Evolutionary conservation across 35 echinoderm and acorn worm species (phyloP).

Genomic region (Diadema setosum): DNA sequence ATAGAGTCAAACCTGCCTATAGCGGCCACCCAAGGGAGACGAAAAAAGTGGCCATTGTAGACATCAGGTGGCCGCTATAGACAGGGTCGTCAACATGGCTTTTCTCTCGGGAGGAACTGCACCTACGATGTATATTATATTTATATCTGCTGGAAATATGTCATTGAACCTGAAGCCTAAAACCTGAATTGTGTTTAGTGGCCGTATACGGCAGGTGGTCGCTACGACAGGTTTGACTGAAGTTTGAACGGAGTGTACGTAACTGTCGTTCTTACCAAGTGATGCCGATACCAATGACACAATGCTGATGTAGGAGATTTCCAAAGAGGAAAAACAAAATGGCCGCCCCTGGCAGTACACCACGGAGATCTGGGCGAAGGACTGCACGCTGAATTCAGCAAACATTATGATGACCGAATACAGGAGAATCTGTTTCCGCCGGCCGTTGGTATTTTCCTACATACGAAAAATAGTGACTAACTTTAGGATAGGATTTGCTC

Average conservation of each 20-base stretch:
- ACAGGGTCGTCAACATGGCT: no score
- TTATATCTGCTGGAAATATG: no score
- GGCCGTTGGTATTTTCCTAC: not conserved
- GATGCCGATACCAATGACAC: not conserved
- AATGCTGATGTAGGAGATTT: not conserved
- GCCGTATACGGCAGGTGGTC: no score
- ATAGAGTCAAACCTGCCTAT: no score
- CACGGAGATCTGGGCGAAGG: not conserved
- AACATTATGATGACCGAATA: not conserved
- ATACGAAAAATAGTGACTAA: not conserved
- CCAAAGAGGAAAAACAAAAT: not conserved
- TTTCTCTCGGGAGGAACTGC: no score
- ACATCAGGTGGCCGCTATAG: no score
- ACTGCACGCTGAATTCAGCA: not conserved
- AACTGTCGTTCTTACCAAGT: not conserved
- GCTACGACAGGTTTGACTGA: not conserved
- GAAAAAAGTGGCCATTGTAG: no score
- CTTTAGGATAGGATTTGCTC: no score
- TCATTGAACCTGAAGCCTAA: not conserved
- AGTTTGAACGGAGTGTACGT: not conserved
- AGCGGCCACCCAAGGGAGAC: no score
- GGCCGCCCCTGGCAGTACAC: not conserved
- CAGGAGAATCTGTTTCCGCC: not conserved
- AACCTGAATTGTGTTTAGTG: not conserved
- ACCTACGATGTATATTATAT: no score